phyloP scores from a whole-genome alignment of 2,797 vertebrate genomes.

The Sebastes minor region DNA sequence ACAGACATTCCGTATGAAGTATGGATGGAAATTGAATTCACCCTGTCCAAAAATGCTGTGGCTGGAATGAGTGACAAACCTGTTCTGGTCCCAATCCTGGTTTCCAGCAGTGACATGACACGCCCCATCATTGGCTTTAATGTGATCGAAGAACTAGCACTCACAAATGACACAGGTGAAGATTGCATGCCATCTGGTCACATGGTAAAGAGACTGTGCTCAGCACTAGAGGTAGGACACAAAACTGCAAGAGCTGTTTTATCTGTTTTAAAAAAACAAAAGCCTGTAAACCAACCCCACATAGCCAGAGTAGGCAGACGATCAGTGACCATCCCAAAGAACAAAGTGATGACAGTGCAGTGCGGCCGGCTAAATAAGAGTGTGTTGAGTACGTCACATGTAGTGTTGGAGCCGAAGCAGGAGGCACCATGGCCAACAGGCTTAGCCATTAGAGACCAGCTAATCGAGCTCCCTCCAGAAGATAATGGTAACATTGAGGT shows the following conservation, averaged over 20 bases:
- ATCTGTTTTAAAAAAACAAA: constrained; percentile 12
- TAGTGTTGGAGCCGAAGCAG: neutral
- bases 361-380: neutral
- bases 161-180: neutral
- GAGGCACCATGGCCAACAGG: neutral
- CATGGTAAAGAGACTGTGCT: neutral
- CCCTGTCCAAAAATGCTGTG: neutral
- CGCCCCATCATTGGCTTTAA: neutral
- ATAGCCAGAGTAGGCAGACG: neutral
- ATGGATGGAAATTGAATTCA: neutral
- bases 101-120: neutral
- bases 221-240: neutral
- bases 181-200: neutral
- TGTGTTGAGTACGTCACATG: neutral
- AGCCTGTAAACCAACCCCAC: neutral
- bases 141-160: neutral
- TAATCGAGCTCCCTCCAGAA: neutral
- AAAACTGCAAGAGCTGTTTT: constrained; percentile 1
- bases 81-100: neutral
- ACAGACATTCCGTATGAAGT: constrained; percentile 1
- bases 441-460: neutral
- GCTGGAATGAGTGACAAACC: neutral
- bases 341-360: neutral
- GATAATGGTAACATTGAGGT: neutral
- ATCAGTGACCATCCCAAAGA: neutral